Conservation (phyloP, 2,888 invertebrate genomes). For the Flexamia atlantica region DNA sequence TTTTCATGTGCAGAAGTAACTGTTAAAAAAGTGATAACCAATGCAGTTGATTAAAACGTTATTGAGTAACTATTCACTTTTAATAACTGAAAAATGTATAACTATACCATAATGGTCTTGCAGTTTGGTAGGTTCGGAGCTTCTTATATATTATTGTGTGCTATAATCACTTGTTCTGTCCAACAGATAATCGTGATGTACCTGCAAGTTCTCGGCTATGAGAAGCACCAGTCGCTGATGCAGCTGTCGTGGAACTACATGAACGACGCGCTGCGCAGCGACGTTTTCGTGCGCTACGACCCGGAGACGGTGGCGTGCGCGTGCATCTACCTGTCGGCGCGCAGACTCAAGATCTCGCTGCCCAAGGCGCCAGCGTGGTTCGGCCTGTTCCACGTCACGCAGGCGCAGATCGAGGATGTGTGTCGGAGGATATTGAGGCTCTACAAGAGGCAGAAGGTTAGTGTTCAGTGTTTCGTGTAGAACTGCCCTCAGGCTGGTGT, state of each 20-base stretch:
- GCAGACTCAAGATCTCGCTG: conserved; percentile 90
- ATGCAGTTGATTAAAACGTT: too few species aligned
- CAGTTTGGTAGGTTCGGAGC: too few species aligned
- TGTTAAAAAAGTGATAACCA: too few species aligned
- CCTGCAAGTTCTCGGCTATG: conserved; percentile 93
- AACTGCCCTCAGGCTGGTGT: too few species aligned
- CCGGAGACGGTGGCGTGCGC: conserved; percentile 99
- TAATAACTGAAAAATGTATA: too few species aligned
- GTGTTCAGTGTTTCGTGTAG: too few species aligned
- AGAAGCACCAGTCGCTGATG: conserved; percentile 92
- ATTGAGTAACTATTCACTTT: too few species aligned
- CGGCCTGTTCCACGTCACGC: conserved; percentile 89
- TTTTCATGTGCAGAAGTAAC: too few species aligned
- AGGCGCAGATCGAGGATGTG: conserved; percentile 90
- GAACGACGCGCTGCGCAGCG: conserved; percentile 98
- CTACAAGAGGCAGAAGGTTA: conserved; percentile 89
- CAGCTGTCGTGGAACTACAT: conserved; percentile 99
- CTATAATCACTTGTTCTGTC: not conserved
- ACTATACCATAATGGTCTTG: too few species aligned
- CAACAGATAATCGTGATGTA: conserved; percentile 92
- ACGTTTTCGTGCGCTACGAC: conserved; percentile 96
- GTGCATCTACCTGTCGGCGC: conserved; percentile 97
- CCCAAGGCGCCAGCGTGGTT: conserved; percentile 96
- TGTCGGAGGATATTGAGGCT: conserved; percentile 89
- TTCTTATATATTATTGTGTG: too few species aligned